Evolutionary conservation across 2,113 vertebrate genomes (phyloP).

Genomic region (Gobio gobio): DNA sequence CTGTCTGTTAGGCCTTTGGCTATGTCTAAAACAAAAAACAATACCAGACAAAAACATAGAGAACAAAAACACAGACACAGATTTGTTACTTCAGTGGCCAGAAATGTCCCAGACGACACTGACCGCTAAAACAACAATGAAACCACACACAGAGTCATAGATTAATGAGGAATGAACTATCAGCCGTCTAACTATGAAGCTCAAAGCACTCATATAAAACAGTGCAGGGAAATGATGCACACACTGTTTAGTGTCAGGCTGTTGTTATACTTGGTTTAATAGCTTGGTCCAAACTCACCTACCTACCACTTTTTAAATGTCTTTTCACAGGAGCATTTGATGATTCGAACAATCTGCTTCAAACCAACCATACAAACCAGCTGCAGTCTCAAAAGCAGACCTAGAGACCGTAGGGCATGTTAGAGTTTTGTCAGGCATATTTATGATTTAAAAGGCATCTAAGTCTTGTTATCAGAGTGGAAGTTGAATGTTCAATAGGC

Average conservation of each 20-base stretch:
- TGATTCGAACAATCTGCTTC: neutral
- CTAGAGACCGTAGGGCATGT: neutral
- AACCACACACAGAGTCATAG: neutral
- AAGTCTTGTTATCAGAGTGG: slow-evolving; percentile 23
- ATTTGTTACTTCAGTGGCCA: neutral
- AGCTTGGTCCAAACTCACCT: neutral
- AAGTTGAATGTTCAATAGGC: slow-evolving; percentile 30
- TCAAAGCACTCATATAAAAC: neutral
- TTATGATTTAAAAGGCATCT: slow-evolving; percentile 3
- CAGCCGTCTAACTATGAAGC: neutral
- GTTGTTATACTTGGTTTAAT: neutral
- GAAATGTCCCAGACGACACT: neutral
- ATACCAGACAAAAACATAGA: slow-evolving; percentile 15
- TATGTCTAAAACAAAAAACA: slow-evolving; percentile 8
- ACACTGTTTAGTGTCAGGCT: neutral
- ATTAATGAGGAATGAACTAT: neutral
- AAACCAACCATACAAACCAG: neutral
- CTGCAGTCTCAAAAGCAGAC: neutral
- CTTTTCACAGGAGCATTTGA: neutral
- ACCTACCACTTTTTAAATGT: neutral
- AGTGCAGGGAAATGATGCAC: neutral
- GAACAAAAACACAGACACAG: neutral
- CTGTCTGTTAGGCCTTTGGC: neutral
- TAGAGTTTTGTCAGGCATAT: neutral
- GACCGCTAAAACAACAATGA: neutral